A percentile compares a stretch with the other conserved stretches of the same genome.
phyloP scores from a whole-genome alignment of 2,888 invertebrate genomes.

The Lepidochrysops patricia region DNA sequence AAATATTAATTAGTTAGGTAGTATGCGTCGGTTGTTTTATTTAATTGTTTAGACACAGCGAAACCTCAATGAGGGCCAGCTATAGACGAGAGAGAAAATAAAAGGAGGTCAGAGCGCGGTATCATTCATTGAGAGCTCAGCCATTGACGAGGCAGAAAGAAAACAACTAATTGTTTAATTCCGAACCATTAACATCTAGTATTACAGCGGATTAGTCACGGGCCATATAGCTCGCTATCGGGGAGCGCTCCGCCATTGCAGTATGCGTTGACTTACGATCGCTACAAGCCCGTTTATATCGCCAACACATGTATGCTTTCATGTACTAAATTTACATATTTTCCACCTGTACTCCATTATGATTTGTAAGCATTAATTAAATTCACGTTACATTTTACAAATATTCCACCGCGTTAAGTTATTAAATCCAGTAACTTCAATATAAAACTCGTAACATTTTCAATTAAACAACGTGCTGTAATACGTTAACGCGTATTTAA shows the following conservation, averaged over 20 bases:
- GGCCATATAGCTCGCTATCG: slow-evolving; percentile 64
- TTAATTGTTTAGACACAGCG: slow-evolving; percentile 8
- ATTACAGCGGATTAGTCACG: slow-evolving; percentile 71
- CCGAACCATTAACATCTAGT: slow-evolving; percentile 67
- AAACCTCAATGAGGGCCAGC: slow-evolving; percentile 11
- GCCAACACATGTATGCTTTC: slow-evolving; percentile 33
- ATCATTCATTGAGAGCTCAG: slow-evolving; percentile 31
- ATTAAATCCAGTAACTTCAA: neutral
- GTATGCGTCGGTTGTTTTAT: neutral
- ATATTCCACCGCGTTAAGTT: slow-evolving; percentile 14
- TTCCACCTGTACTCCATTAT: slow-evolving; percentile 13
- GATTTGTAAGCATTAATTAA: no score
- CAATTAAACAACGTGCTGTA: neutral
- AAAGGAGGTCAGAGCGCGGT: slow-evolving; percentile 19
- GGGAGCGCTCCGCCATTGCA: slow-evolving; percentile 39
- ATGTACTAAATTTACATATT: slow-evolving; percentile 36
- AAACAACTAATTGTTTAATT: slow-evolving; percentile 73
- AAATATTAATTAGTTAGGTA: slow-evolving; percentile 5
- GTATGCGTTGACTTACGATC: slow-evolving; percentile 31
- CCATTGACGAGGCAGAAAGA: slow-evolving; percentile 66
- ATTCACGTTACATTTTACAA: neutral
- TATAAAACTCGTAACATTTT: neutral
- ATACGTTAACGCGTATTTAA: slow-evolving; percentile 11
- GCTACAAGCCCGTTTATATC: slow-evolving; percentile 25
- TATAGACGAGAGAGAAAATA: slow-evolving; percentile 12